Conservation (phyloP, 2,888 invertebrate genomes). For the Augochlorella aurata region DNA sequence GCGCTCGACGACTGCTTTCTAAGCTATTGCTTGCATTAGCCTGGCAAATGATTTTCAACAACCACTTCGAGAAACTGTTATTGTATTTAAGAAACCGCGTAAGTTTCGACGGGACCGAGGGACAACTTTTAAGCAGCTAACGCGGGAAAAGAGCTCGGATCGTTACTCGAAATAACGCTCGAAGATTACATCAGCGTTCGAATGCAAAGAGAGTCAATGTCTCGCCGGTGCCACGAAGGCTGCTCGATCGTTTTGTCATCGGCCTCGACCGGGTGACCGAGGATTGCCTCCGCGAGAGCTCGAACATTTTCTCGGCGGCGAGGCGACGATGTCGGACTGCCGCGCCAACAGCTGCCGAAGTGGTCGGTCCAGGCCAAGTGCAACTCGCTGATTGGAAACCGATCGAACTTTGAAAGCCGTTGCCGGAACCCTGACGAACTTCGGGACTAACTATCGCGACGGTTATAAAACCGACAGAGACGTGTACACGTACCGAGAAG, state of each 20-base stretch:
- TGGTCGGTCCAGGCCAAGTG: background rate
- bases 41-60: background rate
- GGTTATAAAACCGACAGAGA: conserved; percentile 5
- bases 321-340: background rate
- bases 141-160: no score
- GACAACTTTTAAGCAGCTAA: no score
- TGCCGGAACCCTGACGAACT: conserved; percentile 4
- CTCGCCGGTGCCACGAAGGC: background rate
- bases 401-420: conserved; percentile 31
- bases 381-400: background rate
- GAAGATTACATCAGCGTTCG: no score
- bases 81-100: no score
- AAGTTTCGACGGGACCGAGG: no score
- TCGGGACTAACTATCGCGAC: conserved; percentile 15
- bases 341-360: background rate
- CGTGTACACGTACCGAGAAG: no score
- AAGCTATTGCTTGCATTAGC: background rate
- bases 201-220: no score
- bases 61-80: background rate
- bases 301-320: no score
- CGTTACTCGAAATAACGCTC: no score
- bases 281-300: no score
- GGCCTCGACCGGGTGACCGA: background rate
- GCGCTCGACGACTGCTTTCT: background rate
- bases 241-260: background rate